Evolutionary conservation across 2,113 vertebrate genomes (phyloP).

Genomic region (Cyanoramphus novaezelandiae): DNA sequence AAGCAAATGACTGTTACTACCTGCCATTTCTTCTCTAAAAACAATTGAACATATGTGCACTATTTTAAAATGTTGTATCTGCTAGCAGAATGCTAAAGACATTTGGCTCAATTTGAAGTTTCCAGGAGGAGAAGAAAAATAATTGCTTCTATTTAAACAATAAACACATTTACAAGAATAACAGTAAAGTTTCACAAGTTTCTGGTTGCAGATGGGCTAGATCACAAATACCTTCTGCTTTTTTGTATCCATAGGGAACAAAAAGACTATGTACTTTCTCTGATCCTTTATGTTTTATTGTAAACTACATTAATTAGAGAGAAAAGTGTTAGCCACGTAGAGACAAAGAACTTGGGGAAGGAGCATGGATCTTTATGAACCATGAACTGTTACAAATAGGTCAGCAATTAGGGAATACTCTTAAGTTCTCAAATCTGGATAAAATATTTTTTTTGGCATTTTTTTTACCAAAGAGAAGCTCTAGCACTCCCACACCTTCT

Average conservation of each 20-base stretch:
- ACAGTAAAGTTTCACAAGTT: conserved; percentile 28
- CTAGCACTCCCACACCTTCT: neutral
- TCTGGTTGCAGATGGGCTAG: conserved; percentile 42
- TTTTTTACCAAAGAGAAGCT: neutral
- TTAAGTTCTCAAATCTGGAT: neutral
- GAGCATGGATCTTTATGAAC: neutral
- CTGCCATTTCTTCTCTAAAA: conserved; percentile 40
- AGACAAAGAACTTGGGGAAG: neutral
- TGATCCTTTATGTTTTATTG: neutral
- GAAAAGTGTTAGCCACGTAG: neutral
- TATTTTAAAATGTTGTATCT: conserved; percentile 45
- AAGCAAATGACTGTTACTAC: conserved; percentile 18
- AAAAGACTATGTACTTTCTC: neutral
- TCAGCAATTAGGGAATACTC: neutral
- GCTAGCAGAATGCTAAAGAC: conserved; percentile 36
- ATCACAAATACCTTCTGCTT: conserved; percentile 34
- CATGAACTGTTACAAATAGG: neutral
- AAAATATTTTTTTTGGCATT: neutral
- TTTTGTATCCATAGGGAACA: neutral
- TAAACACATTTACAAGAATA: conserved; percentile 60
- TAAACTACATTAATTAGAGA: neutral
- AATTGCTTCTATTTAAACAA: conserved; percentile 66
- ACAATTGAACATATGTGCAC: conserved; percentile 50
- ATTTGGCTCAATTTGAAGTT: conserved; percentile 47
- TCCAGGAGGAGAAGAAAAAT: conserved; percentile 47